Evolutionary conservation across 1,140 invertebrate species (phyloP), one percentile per base, ranked within the genome.

Genomic region (Drosophila subobscura): DNA sequence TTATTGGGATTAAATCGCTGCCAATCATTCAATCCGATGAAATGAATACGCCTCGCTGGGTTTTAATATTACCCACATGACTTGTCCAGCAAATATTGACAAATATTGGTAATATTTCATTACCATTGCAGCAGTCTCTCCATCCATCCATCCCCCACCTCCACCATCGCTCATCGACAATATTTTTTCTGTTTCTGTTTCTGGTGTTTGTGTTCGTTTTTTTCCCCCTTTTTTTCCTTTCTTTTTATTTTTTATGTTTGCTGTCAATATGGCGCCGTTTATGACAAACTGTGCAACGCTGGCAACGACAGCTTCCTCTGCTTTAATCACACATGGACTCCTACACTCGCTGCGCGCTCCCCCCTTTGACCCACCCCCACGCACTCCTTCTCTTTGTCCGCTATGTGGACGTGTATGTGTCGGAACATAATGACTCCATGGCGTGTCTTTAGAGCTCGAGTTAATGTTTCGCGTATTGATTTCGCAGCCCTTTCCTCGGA

Each of bases 401-500:
- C 14, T 58, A 52, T 42, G 51, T 46, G 44, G 41, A 20, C 41
- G 20, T 25, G 51, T 49, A 44, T 37, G 33, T 37, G 77, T 54
- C 50, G 51, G 56, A 53, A 73, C 72, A 70, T 86, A 86, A 86
- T 88, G 81, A 86, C 83, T 86, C 81, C 77, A 74, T 86, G 68
- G 81, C 81, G 81, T 86, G 77, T 81, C 83, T 88, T 86, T 86
- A 77, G 61, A 60, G 65, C 71, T 81, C 70, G 61, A 81, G 83
- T 81, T 81, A 78, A 86, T 86, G 81, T 78, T 88, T 77, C 77
- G 77, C 81, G 83, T 86, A 85, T 85, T 85, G 80, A 85, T 85
- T 85, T 77, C 77, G 72, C 64, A 59, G 33, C 56, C 65, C 68
- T 73, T 61, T 5, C 20, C 60, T 42, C 8, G 45, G 14, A 23